These are phyloP conservation scores for Lagorchestes hirsutus DNA, from an alignment of 2,797 vertebrate species.

Conservation along the genomic window DNA sequence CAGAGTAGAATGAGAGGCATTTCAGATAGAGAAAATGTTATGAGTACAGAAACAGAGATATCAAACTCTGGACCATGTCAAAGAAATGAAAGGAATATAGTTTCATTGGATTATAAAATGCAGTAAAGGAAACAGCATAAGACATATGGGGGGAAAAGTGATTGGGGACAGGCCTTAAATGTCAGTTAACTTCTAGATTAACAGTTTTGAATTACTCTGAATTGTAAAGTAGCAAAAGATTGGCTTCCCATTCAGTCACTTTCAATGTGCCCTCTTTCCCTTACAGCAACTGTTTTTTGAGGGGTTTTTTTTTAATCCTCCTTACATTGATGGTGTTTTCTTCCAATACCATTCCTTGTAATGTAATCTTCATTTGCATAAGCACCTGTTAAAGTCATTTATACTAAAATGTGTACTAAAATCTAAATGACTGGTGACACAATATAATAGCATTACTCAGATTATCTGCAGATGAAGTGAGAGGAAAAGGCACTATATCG, in stretches of 20 bases:
- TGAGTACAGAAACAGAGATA: neutral
- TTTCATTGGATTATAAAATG: neutral
- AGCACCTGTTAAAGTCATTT: neutral
- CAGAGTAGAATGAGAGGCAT: neutral
- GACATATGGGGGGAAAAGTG: neutral
- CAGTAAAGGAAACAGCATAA: neutral
- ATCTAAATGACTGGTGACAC: neutral
- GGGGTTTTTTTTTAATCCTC: neutral
- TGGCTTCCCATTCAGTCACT: neutral
- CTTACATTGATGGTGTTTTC: neutral
- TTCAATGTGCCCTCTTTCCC: neutral
- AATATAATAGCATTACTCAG: neutral
- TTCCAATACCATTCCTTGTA: neutral
- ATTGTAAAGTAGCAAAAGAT: neutral
- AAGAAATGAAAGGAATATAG: neutral
- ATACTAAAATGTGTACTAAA: too few relatives aligned
- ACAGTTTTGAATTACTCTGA: neutral
- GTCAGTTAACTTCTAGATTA: neutral
- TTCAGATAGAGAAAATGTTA: neutral
- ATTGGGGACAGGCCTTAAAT: neutral
- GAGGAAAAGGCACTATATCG: neutral
- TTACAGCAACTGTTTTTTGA: neutral
- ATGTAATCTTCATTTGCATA: neutral
- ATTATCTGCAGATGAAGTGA: neutral
- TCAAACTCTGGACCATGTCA: neutral